A percentile compares a stretch with the other conserved stretches of the same genome.
These are phyloP conservation scores for Catocala sponsa DNA, from an alignment of 2,888 invertebrate genomes.

Conservation along the genomic window DNA sequence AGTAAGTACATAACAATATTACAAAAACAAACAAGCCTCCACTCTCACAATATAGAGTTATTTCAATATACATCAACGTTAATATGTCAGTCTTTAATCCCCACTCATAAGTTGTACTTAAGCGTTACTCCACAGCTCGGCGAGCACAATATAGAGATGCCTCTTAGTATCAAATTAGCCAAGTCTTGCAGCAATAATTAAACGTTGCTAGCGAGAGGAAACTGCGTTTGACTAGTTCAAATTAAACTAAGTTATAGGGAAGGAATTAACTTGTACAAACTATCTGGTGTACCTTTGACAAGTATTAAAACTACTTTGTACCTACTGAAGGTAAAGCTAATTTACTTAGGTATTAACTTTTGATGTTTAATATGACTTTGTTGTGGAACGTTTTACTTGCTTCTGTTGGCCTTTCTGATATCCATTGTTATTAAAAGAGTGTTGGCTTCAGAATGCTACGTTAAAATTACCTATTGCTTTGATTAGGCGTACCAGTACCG, in stretches of 20 bases:
- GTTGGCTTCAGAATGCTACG: too few relatives aligned
- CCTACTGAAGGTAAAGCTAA: neutral
- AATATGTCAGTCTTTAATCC: conserved; percentile 22
- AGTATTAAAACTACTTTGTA: conserved; percentile 44
- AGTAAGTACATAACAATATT: too few relatives aligned
- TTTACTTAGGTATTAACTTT: neutral
- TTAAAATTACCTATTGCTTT: too few relatives aligned
- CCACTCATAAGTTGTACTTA: conserved; percentile 47
- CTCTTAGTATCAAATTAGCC: conserved; percentile 76
- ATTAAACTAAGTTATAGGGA: conserved; percentile 78
- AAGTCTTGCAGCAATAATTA: conserved; percentile 79
- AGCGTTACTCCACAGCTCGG: conserved; percentile 56
- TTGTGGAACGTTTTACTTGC: neutral
- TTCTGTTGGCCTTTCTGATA: neutral
- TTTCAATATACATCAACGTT: neutral
- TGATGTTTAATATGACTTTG: conserved; percentile 1
- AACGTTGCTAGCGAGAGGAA: conserved; percentile 66
- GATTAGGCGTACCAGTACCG: too few relatives aligned
- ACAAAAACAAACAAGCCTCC: too few relatives aligned
- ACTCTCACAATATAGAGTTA: too few relatives aligned
- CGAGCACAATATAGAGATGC: conserved; percentile 69
- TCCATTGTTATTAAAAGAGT: too few relatives aligned
- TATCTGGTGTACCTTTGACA: conserved; percentile 57
- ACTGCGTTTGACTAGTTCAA: conserved; percentile 77
- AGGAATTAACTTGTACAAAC: conserved; percentile 72